phyloP scores from a whole-genome alignment of 1,140 invertebrate species.

The Pogonomyrmex californicus region DNA sequence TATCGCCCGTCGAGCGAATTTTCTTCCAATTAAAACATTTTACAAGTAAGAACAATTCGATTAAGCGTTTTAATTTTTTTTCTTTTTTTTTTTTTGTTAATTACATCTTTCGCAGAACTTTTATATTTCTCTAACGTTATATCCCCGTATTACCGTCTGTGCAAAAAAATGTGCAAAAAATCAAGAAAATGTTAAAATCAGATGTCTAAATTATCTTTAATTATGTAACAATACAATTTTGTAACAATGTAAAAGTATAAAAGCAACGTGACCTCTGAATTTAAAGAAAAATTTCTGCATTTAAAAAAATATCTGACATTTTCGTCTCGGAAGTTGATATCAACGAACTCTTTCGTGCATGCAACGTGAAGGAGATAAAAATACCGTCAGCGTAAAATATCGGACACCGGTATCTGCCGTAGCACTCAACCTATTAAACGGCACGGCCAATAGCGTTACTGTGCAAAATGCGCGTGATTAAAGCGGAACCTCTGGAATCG shows the following conservation, averaged over 20 bases:
- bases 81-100: too few relatives aligned
- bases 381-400: constrained; percentile 47
- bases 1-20: background rate
- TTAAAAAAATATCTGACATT: background rate
- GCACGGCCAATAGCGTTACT: constrained; percentile 19
- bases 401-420: background rate
- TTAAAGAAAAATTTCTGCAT: background rate
- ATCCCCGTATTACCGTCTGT: too few relatives aligned
- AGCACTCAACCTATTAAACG: constrained; percentile 53
- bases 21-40: background rate
- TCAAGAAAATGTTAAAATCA: constrained; percentile 7
- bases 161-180: too few relatives aligned
- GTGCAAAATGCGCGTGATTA: constrained; percentile 44
- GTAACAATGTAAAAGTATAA: background rate
- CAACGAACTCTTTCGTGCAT: background rate
- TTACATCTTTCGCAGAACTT: too few relatives aligned
- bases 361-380: constrained; percentile 27
- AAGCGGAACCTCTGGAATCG: constrained; percentile 57
- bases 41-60: background rate
- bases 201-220: background rate
- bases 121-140: too few relatives aligned
- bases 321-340: background rate
- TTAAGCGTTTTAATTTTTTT: background rate
- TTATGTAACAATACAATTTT: background rate
- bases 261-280: background rate